Conservation (phyloP, 1,140 invertebrate species). For the Sarcophaga peregrina region DNA sequence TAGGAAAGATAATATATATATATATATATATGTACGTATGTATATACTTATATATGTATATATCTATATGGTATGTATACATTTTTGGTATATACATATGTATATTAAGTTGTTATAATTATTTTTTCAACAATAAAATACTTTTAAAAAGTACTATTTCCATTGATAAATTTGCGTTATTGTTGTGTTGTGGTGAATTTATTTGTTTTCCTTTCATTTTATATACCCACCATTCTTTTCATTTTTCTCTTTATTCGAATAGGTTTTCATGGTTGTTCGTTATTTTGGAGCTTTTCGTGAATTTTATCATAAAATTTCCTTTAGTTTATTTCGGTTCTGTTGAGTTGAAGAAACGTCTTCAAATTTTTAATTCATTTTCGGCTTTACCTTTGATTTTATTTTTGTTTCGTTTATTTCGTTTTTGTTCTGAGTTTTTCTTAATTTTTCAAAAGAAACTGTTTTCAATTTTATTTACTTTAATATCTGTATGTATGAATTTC, state of each 20-base stretch:
- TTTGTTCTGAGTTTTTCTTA: constrained; percentile 40
- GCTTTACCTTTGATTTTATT: constrained; percentile 52
- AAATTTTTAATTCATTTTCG: constrained; percentile 66
- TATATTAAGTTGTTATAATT: neutral
- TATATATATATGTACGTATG: neutral
- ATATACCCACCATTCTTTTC: constrained; percentile 14
- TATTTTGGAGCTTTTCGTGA: constrained; percentile 26
- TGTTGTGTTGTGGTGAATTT: neutral
- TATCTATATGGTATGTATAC: neutral
- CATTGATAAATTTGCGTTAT: neutral
- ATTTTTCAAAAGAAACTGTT: constrained; percentile 20
- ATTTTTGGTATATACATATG: neutral
- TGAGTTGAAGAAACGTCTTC: constrained; percentile 66
- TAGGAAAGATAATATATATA: neutral
- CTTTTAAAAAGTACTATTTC: neutral
- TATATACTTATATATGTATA: neutral
- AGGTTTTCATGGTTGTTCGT: neutral
- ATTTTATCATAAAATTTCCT: constrained; percentile 31
- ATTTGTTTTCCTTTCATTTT: neutral
- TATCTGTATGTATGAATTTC: neutral
- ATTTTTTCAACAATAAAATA: too few relatives aligned
- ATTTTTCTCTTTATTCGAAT: neutral
- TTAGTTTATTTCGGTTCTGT: constrained; percentile 67
- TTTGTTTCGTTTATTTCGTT: constrained; percentile 52
- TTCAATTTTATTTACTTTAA: constrained; percentile 17